Base-by-base conservation (phyloP, 1,140 invertebrate genomes). In the Adoxophyes honmai region DNA sequence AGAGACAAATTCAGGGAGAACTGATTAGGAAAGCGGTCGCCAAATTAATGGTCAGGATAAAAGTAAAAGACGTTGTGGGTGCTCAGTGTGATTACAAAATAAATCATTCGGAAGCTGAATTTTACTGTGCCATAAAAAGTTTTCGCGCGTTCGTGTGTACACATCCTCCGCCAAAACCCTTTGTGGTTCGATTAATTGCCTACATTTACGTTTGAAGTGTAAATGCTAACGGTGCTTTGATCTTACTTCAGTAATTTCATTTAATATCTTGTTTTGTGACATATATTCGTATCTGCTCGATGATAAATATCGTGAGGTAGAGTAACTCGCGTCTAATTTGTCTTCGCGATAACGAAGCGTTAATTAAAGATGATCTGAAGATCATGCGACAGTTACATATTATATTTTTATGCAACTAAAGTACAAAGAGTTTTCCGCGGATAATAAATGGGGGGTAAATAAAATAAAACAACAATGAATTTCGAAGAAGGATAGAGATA, bases 101-200 rank as follows among this genome's bases (percentile, higher is more conserved):
- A 48, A 33, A 48, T 48, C 18, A 48, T 48, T 48, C n/a, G 42
- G 5, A 15, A 16, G 39, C 16, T 48, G 42, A 18, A 48, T 33
- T 48, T 48, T 48, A 48, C 11, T 48, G 42, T 18, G 18, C 42
- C 18, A 48, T 48, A 48, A 28, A 48, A 48, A 48, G 16, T 48
- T 48, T 48, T 48, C 42, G 42, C 42, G 42, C 16, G 21, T 48
- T 21, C 21, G 42, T 48, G 18, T 48, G 21, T 28, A 48, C 16
- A 18, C 15, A 42, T 42, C 39, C 42, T 48, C 42, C n/a, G 1
- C 42, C 21, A n/a, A 28, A 48, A 48, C n/a, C 42, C 42, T 48
- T 48, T 48, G 42, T 48, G 42, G 42, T 48, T 18, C 42, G 21
- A 48, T 48, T 48, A 48, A 48, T 48, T 48, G 21, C 42, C 42